Evolutionary conservation across 2,888 invertebrate species (phyloP).

Genomic region (Orthosia gothica): DNA sequence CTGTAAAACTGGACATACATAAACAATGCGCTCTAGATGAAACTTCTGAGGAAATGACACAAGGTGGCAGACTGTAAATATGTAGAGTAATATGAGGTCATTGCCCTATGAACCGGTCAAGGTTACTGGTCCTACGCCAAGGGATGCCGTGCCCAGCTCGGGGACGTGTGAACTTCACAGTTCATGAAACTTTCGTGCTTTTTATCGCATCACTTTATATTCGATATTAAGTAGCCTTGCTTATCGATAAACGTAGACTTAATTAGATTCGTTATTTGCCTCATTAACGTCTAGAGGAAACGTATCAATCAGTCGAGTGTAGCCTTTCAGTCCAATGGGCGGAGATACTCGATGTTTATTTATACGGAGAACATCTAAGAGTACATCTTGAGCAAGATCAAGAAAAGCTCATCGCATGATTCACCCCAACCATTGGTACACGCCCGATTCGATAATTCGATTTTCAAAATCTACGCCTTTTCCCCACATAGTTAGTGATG

Average conservation of each 20-base stretch:
- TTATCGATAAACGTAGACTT: slow-evolving; percentile 71
- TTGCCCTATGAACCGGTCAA: slow-evolving; percentile 84
- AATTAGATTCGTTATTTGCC: slow-evolving; percentile 72
- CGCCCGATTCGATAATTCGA: slow-evolving; percentile 61
- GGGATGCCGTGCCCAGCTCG: slow-evolving; percentile 71
- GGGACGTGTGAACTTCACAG: slow-evolving; percentile 73
- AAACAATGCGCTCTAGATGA: slow-evolving; percentile 70
- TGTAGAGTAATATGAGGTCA: slow-evolving; percentile 77
- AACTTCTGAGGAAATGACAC: slow-evolving; percentile 67
- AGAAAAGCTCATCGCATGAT: slow-evolving; percentile 76
- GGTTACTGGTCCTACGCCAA: slow-evolving; percentile 78
- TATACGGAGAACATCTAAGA: slow-evolving; percentile 72
- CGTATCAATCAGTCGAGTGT: slow-evolving; percentile 76
- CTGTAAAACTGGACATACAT: slow-evolving; percentile 72
- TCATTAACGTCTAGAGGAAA: slow-evolving; percentile 73
- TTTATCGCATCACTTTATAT: slow-evolving; percentile 63
- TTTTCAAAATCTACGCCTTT: slow-evolving; percentile 74
- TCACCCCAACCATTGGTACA: slow-evolving; percentile 74
- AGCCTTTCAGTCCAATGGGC: slow-evolving; percentile 70
- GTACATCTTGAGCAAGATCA: slow-evolving; percentile 73
- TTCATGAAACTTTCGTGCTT: slow-evolving; percentile 71
- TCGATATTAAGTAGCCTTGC: slow-evolving; percentile 53
- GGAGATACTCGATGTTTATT: slow-evolving; percentile 78
- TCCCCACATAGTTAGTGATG: slow-evolving; percentile 66
- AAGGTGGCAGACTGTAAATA: slow-evolving; percentile 63